phyloP scores from a whole-genome alignment of 1,140 invertebrate species.

The Halyomorpha halys region DNA sequence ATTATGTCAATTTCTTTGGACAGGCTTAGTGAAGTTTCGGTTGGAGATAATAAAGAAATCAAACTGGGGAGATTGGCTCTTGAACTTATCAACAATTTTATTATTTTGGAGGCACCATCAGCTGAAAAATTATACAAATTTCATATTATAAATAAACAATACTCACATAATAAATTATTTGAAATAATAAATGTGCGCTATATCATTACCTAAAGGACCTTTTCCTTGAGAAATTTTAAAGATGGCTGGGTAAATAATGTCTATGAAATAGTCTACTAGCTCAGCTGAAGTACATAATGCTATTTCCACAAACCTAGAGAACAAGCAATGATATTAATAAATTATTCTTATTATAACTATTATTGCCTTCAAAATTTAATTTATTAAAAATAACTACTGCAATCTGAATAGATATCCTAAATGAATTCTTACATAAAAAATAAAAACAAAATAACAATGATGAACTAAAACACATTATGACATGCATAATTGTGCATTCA shows the following conservation, averaged over 20 bases:
- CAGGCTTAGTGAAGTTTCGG: conserved; percentile 9
- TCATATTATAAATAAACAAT: background rate
- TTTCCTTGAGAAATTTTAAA: background rate
- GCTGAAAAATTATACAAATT: background rate
- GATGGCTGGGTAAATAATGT: background rate
- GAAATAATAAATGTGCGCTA: background rate
- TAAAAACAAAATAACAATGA: too few relatives aligned
- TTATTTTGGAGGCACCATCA: conserved; percentile 11
- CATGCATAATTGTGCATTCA: too few relatives aligned
- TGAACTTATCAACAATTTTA: conserved; percentile 9
- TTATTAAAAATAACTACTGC: too few relatives aligned
- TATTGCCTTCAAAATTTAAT: background rate
- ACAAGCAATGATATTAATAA: background rate
- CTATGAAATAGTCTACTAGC: background rate
- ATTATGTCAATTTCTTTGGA: conserved; percentile 16
- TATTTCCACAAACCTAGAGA: background rate
- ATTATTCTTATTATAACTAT: background rate
- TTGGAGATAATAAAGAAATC: conserved; percentile 10
- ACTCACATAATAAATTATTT: background rate
- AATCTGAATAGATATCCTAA: too few relatives aligned
- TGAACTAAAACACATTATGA: too few relatives aligned
- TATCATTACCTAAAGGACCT: background rate
- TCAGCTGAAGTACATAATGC: background rate
- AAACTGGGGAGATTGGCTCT: conserved; percentile 1
- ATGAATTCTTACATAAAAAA: too few relatives aligned